phyloP scores from a whole-genome alignment of 2,113 vertebrate species.

The Okapia johnstoni region DNA sequence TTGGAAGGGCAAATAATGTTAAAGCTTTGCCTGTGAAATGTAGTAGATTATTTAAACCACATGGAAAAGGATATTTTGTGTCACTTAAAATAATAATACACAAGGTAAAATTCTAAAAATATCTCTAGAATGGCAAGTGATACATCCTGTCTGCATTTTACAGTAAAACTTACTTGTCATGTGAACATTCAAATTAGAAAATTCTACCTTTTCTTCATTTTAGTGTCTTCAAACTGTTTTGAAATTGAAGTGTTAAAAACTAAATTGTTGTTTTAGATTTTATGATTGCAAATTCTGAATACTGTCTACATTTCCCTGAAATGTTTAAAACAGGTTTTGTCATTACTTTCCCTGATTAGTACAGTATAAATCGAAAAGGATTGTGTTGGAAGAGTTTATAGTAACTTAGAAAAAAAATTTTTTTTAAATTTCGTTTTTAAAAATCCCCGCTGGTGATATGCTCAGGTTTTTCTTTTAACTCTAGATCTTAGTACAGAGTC shows the following conservation, averaged over 20 bases:
- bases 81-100: background rate
- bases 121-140: background rate
- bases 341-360: background rate
- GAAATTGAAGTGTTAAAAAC: background rate
- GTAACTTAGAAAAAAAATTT: background rate
- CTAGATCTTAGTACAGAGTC: background rate
- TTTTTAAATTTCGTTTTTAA: background rate
- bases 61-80: background rate
- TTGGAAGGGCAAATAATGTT: background rate
- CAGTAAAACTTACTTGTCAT: background rate
- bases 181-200: background rate
- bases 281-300: background rate
- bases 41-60: background rate
- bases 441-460: background rate
- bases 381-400: background rate
- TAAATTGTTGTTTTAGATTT: background rate
- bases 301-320: background rate
- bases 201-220: background rate
- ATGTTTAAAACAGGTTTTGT: conserved; percentile 1
- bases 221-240: background rate
- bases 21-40: background rate
- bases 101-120: background rate
- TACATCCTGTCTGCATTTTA: background rate
- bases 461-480: background rate
- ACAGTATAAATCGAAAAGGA: background rate